Base-by-base conservation (phyloP, 2,797 vertebrate genomes). In the Sebastes hubbsi region DNA sequence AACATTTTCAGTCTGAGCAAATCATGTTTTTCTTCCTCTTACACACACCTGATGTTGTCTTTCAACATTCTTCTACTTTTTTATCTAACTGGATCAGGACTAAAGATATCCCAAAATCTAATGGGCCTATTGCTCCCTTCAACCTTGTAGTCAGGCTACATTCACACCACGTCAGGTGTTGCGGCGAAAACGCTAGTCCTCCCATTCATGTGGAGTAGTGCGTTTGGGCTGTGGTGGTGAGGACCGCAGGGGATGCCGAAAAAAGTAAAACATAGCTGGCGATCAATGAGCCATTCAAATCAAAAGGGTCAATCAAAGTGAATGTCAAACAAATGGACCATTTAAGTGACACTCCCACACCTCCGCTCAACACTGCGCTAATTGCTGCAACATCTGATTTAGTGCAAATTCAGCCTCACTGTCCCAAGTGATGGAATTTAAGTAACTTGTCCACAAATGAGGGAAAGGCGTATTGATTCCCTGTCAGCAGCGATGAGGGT, bases 371-470 rank as follows among this genome's bases (percentile, higher is more conserved):
- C 12, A 38, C 12, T 38, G 36, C 12, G 5, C 36, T 38, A 13
- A 42, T 42, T 14, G 14, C 14, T 0, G 38, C 38, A 42, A 18
- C 46, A 20, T 49, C 46, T 49, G 46, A 49, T 49, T 49, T 49
- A 20, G 46, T 49, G 46, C 7, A 0, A 49, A 49, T 49, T 18
- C 1, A 49, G 1, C 16, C 16, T 0, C 1, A 0, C 18, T 49
- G 18, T 49, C 46, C 46, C 18, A 49, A 8, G 18, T 46, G 46
- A 49, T 2, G 46, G 46, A 20, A 49, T 49, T 49, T 20, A 49
- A 49, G 46, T 49, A 49, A 49, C 18, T 49, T 20, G 46, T 49
- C 0, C 46, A 46, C 16, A 46, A 46, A 1, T 46, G 42, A 46
- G 42, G 42, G 42, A 1, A 49, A 49, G 6, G 18, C 46, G 3